Evolutionary conservation across 2,888 invertebrate species (phyloP), one percentile per base, ranked within the genome.

Genomic region (Melinopterus prodromus): DNA sequence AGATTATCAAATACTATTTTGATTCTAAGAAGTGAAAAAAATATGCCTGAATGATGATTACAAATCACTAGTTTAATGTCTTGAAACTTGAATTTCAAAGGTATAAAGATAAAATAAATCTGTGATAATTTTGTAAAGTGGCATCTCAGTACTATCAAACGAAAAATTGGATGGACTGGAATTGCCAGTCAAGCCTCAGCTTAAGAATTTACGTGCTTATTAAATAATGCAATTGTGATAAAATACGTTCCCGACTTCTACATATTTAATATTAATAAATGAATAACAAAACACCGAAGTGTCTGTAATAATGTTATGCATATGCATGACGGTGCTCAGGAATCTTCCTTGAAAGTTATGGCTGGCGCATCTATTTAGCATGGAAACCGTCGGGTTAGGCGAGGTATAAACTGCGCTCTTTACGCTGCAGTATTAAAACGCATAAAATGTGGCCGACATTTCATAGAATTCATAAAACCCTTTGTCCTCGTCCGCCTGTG

Each of bases 201-300:
- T 26, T 26, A 26, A 26, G 26, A 26, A 26, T 26, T 26, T 26
- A 26, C 3, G 26, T 53, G 2, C 5, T 53, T 6, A 53, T 12
- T 53, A 53, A 12, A 53, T 7, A 53, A 3, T 53, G 53, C 53
- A 9, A 12, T 3, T 7, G 53, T 53, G 9, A 53, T 53, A 53
- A 53, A 53, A 12, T 53, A 9, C 5, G 53, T 53, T 53, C 9
- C 53, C 12, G 53, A 53, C 7, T 3, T 12, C 9, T 53, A 9
- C 53, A 53, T 53, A 53, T 53, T 53, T 53, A 53, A 53, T 53
- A 53, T 53, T 53, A 53, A 53, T 53, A 53, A 53, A 53, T 53
- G 5, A 53, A 53, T 53, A 53, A 4, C 12, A 53, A 53, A 53
- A 7, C 7, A 53, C 1, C 53, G 53, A 7, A 26, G 53, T 53